Conservation (phyloP, 2,113 vertebrate genomes). For the Megaceryle torquata region DNA sequence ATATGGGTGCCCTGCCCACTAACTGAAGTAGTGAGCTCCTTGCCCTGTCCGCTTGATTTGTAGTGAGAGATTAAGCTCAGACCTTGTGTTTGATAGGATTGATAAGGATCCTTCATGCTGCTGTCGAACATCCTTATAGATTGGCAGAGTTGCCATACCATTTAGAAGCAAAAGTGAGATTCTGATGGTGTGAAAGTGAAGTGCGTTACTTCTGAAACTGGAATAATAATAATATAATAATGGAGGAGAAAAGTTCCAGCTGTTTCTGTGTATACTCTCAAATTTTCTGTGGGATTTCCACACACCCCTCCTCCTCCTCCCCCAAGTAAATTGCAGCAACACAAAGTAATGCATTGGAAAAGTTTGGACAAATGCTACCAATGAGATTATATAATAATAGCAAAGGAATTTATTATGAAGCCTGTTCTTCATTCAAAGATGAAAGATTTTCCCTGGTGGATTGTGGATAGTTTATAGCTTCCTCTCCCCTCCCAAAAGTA, state of each 20-base stretch:
- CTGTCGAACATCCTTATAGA: not conserved
- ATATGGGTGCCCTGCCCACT: not conserved
- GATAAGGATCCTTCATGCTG: not conserved
- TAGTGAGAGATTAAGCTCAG: not conserved
- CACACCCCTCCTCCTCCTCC: too few species aligned
- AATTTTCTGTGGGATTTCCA: not conserved
- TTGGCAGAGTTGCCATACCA: rapidly evolving
- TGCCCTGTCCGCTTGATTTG: rapidly evolving
- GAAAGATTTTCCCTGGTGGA: not conserved
- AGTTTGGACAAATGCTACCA: not conserved
- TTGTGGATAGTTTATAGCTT: conserved; percentile 40
- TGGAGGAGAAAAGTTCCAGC: not conserved
- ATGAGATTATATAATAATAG: conserved; percentile 53
- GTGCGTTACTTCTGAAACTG: not conserved
- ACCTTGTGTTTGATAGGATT: not conserved
- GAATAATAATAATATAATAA: not conserved
- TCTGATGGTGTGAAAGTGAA: not conserved
- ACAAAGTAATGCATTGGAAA: conserved; percentile 16
- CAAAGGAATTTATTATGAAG: conserved; percentile 25
- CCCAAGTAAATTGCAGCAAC: not conserved
- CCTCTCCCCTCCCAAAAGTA: not conserved
- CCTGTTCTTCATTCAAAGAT: conserved; percentile 18
- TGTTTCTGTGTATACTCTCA: not conserved
- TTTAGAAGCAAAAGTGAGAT: not conserved
- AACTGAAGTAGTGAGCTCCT: not conserved